Base-by-base conservation (phyloP, 2,888 invertebrate genomes). In the Thumatha senex region DNA sequence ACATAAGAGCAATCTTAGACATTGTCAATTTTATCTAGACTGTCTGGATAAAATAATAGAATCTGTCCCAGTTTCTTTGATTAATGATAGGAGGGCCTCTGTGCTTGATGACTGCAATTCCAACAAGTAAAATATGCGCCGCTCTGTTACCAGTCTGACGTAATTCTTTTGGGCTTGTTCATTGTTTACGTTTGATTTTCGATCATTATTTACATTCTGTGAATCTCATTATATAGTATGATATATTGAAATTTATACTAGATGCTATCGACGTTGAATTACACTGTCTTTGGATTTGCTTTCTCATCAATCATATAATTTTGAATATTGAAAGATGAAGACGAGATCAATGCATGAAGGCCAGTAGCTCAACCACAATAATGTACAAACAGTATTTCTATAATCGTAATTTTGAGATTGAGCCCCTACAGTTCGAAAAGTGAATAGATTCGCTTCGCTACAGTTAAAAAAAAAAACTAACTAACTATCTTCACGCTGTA, bases 21-120 rank as follows among this genome's bases (percentile, higher is more conserved):
- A 24, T 24, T 24, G 5, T 2, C 18, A 24, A 24, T 24, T 24
- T 24, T 24, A 24, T 24, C 18, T 5, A 24, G 18, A 24, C 5
- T 24, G 5, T 24, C 18, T 53, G 34, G 50, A 56, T 40, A 43
- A 54, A 50, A 58, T 70, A 69, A 70, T 67, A 62, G 57, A 67
- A 64, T 64, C 61, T 45, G 76, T 80, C 72, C 74, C 60, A 72
- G 74, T 70, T 82, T 72, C 67, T 77, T 75, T 84, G 84, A 83
- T 82, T 80, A 82, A 84, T 84, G 80, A 67, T 72, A 70, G 65
- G 67, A 73, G 67, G 76, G 70, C 78, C 76, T 63, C 61, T 66
- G 68, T 62, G 74, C 69, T 66, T 61, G 64, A 76, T 78, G 76
- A 76, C 80, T 68, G 70, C 60, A 47, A 76, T 72, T 74, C 54